Conservation (phyloP, 2,113 vertebrate species). For the Hippopotamus amphibius region DNA sequence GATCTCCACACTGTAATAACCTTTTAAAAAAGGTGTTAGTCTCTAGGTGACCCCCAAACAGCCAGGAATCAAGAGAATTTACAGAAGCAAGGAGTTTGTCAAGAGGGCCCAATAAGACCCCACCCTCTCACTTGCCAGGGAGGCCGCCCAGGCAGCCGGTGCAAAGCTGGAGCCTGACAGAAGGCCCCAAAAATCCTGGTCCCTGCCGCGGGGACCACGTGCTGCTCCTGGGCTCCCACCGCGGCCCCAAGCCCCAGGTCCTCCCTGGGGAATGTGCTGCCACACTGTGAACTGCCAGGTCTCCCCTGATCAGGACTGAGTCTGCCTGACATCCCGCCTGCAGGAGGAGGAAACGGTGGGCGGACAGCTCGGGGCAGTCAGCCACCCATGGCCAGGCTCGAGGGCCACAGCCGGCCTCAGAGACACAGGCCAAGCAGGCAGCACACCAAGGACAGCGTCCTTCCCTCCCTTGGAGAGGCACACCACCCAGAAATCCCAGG, state of each 20-base stretch:
- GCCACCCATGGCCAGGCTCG: fast-evolving
- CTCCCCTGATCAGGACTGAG: not conserved
- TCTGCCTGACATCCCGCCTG: not conserved
- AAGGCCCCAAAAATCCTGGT: not conserved
- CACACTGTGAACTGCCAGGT: not conserved
- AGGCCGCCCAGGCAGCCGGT: not conserved
- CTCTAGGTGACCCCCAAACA: not conserved
- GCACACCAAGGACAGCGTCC: not conserved
- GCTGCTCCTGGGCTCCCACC: not conserved
- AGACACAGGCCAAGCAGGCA: not conserved
- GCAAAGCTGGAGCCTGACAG: not conserved
- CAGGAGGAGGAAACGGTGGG: not conserved
- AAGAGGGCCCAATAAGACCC: not conserved
- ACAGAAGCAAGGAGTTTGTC: not conserved
- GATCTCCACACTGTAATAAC: not conserved
- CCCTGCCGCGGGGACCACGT: not conserved
- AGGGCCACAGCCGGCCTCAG: not conserved
- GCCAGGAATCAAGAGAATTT: not conserved
- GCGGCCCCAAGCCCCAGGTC: not conserved
- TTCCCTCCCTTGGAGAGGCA: not conserved
- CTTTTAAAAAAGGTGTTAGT: not conserved
- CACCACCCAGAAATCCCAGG: fast-evolving
- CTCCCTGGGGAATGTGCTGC: not conserved
- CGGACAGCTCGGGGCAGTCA: not conserved
- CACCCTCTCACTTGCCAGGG: fast-evolving